Evolutionary conservation across 2,888 invertebrate genomes (phyloP).

Genomic region (Dicranocentrus wangi): DNA sequence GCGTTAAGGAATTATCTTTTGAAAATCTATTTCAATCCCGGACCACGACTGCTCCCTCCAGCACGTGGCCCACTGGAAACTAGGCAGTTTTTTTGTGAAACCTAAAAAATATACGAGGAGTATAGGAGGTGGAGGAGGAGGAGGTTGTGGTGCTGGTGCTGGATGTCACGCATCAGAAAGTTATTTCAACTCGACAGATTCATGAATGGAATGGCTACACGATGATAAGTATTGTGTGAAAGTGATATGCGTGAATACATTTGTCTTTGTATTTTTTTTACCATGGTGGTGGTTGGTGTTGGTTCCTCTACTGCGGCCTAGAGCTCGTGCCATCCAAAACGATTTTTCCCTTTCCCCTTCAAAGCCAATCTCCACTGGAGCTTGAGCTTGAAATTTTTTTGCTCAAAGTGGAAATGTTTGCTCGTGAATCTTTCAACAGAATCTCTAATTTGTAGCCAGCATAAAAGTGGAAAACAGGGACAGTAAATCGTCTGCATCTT

Average conservation of each 20-base stretch:
- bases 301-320: neutral
- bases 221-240: constrained; percentile 23
- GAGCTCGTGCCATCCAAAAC: too few relatives aligned
- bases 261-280: neutral
- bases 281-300: neutral
- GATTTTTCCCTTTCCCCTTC: neutral
- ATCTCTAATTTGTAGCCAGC: constrained; percentile 47
- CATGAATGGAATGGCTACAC: constrained; percentile 1
- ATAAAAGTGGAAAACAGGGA: constrained; percentile 22
- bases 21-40: too few relatives aligned
- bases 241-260: constrained; percentile 15
- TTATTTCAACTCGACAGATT: too few relatives aligned
- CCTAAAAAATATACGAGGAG: too few relatives aligned
- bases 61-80: too few relatives aligned
- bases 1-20: too few relatives aligned
- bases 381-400: neutral
- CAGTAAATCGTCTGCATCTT: constrained; percentile 26
- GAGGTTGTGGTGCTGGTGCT: too few relatives aligned
- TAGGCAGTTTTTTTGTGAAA: too few relatives aligned
- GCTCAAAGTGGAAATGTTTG: constrained; percentile 8
- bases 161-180: too few relatives aligned
- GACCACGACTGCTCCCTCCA: too few relatives aligned
- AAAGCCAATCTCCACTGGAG: constrained; percentile 16
- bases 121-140: too few relatives aligned
- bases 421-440: constrained; percentile 42